phyloP scores from a whole-genome alignment of 2,113 vertebrate species.

The Mixornis gularis region DNA sequence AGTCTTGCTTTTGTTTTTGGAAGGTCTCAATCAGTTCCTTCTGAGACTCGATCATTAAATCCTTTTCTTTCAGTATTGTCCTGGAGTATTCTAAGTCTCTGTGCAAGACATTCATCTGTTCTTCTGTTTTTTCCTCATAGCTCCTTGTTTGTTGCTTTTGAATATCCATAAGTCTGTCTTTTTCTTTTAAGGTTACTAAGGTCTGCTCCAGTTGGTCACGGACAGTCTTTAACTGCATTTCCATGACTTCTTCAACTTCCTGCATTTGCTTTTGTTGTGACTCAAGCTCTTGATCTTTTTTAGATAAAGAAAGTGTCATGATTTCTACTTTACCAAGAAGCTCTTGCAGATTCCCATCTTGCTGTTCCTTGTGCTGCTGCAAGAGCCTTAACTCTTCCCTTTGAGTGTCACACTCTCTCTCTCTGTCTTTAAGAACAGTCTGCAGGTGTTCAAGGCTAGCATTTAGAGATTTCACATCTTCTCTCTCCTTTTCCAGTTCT shows the following conservation, averaged over 20 bases:
- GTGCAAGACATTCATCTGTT: not conserved
- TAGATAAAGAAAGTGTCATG: constrained; percentile 46
- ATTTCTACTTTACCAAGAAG: constrained; percentile 42
- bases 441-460: constrained; percentile 63
- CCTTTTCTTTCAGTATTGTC: constrained; percentile 5
- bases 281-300: constrained; percentile 54
- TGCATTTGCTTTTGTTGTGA: constrained; percentile 42
- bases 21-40: constrained; percentile 38
- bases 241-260: constrained; percentile 30
- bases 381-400: constrained; percentile 55
- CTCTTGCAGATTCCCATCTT: constrained; percentile 53
- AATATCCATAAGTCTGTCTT: constrained; percentile 26
- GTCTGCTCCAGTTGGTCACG: constrained; percentile 45
- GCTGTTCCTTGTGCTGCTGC: constrained; percentile 43
- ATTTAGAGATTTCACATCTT: constrained; percentile 28
- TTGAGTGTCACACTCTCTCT: constrained; percentile 63
- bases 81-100: constrained; percentile 31
- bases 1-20: constrained; percentile 38
- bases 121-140: constrained; percentile 21
- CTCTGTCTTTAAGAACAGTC: constrained; percentile 61
- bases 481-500: constrained; percentile 45
- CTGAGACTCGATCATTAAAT: constrained; percentile 29
- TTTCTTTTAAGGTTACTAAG: constrained; percentile 44
- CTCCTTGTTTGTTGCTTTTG: constrained; percentile 24
- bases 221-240: constrained; percentile 33